Evolutionary conservation across 2,113 vertebrate genomes (phyloP).

Genomic region (Trematomus loennbergii): DNA sequence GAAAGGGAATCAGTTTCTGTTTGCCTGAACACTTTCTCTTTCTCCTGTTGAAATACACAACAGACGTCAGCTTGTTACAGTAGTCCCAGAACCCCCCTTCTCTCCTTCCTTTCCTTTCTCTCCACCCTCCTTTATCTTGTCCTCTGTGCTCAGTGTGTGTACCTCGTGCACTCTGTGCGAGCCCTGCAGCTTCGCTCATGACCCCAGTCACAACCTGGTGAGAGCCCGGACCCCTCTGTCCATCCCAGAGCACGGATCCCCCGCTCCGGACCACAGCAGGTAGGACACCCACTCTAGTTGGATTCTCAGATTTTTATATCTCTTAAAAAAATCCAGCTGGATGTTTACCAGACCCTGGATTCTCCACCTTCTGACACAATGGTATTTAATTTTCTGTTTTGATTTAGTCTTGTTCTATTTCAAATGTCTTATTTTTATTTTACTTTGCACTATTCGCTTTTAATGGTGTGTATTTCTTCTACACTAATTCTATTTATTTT

Average conservation of each 20-base stretch:
- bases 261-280: slow-evolving; percentile 86
- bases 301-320: too few relatives aligned
- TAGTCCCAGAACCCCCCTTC: too few relatives aligned
- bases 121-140: neutral
- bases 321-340: too few relatives aligned
- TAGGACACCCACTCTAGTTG: slow-evolving; percentile 12
- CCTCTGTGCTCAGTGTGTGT: slow-evolving; percentile 85
- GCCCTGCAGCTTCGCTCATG: slow-evolving; percentile 89
- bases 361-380: too few relatives aligned
- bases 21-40: neutral
- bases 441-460: too few relatives aligned
- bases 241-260: slow-evolving; percentile 82
- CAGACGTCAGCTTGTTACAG: neutral
- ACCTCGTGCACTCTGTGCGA: slow-evolving; percentile 94
- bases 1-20: neutral
- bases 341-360: too few relatives aligned
- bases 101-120: neutral
- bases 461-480: too few relatives aligned
- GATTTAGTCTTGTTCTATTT: too few relatives aligned
- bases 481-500: too few relatives aligned
- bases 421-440: too few relatives aligned
- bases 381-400: too few relatives aligned
- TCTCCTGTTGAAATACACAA: neutral
- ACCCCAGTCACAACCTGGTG: slow-evolving; percentile 91
- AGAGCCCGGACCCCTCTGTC: slow-evolving; percentile 91